Evolutionary conservation across 1,140 invertebrate genomes (phyloP).

Genomic region (Drosophila sp.): DNA sequence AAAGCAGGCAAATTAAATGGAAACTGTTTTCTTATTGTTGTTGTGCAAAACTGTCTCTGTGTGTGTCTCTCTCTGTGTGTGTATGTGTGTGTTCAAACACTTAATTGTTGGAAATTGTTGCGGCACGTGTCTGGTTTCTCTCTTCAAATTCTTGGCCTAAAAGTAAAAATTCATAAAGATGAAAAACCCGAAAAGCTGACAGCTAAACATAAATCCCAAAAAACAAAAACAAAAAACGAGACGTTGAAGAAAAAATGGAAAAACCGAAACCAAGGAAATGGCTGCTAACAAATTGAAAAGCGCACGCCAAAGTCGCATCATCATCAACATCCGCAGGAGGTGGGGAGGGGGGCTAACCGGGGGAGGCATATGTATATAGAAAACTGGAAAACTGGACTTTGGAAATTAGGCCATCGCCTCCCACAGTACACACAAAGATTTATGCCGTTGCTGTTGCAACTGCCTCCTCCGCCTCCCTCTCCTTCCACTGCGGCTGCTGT

Average conservation of each 20-base stretch:
- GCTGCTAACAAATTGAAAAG: slow-evolving; percentile 72
- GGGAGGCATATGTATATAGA: slow-evolving; percentile 9
- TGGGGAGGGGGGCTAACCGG: background rate
- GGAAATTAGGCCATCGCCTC: slow-evolving; percentile 69
- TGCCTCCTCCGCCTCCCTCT: slow-evolving; percentile 1
- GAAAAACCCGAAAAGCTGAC: slow-evolving; percentile 64
- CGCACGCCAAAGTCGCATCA: slow-evolving; percentile 78
- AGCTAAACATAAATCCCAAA: slow-evolving; percentile 70
- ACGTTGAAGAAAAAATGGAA: slow-evolving; percentile 31
- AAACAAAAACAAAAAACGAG: slow-evolving; percentile 26
- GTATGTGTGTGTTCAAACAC: slow-evolving; percentile 30
- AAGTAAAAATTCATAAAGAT: slow-evolving; percentile 68
- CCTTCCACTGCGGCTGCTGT: background rate
- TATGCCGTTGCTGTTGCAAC: slow-evolving; percentile 60
- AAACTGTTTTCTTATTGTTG: slow-evolving; percentile 43
- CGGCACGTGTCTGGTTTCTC: slow-evolving; percentile 65
- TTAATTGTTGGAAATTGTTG: slow-evolving; percentile 48
- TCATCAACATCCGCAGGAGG: slow-evolving; percentile 51
- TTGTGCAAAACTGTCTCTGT: slow-evolving; percentile 21
- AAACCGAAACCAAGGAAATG: slow-evolving; percentile 54
- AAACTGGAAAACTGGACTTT: slow-evolving; percentile 69
- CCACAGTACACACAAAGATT: slow-evolving; percentile 66
- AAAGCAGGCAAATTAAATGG: slow-evolving; percentile 71
- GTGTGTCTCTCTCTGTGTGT: slow-evolving; percentile 1
- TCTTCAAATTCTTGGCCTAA: slow-evolving; percentile 63